A percentile compares a stretch with the other conserved stretches of the same genome.
Evolutionary conservation across 1,140 invertebrate species (phyloP).

Genomic region (Papilio aristodemus): DNA sequence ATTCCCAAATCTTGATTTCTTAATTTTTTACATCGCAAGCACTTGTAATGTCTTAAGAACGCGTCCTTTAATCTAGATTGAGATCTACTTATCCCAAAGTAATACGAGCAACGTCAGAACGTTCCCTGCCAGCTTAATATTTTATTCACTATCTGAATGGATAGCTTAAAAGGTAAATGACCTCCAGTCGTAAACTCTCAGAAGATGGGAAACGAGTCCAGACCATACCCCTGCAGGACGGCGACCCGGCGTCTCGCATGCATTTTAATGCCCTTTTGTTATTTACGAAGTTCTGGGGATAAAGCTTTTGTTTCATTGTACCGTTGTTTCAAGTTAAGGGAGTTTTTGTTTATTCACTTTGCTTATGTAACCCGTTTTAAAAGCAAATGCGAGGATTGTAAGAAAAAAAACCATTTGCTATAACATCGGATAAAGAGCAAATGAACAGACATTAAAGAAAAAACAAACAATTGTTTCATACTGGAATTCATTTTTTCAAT

Average conservation of each 20-base stretch:
- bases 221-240: not conserved
- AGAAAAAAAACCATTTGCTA: not conserved
- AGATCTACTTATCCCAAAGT: not conserved
- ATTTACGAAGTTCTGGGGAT: not conserved
- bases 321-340: not conserved
- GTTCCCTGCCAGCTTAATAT: not conserved
- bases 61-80: not conserved
- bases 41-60: not conserved
- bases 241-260: not conserved
- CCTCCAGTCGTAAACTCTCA: not conserved
- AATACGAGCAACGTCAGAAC: not conserved
- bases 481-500: no score
- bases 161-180: not conserved
- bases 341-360: not conserved
- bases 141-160: conserved; percentile 2
- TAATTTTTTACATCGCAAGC: no score
- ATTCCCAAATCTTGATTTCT: no score
- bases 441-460: no score
- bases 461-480: no score
- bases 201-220: not conserved
- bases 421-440: not conserved
- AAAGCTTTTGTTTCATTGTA: conserved; percentile 1
- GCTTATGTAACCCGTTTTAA: not conserved
- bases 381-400: not conserved
- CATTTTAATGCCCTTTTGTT: conserved; percentile 8